Evolutionary conservation across 2,888 invertebrate genomes (phyloP).

Genomic region (Portevinia maculata): DNA sequence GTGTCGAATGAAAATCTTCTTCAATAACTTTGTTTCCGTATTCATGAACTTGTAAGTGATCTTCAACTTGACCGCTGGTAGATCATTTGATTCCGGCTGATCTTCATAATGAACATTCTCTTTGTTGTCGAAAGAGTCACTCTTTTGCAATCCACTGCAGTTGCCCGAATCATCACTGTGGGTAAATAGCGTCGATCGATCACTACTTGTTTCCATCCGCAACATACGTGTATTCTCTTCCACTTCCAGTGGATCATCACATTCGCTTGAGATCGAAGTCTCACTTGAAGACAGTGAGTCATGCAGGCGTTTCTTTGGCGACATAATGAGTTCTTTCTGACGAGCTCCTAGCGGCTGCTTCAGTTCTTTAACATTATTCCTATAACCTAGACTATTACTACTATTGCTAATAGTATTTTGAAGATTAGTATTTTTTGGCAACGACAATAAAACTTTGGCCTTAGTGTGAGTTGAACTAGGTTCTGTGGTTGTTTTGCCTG

Average conservation of each 20-base stretch:
- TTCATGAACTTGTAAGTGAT: conserved; percentile 92
- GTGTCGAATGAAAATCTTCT: conserved; percentile 90
- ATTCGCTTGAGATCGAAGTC: conserved; percentile 81
- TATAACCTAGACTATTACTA: conserved; percentile 49
- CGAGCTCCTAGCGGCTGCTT: conserved; percentile 23
- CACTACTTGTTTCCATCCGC: conserved; percentile 7
- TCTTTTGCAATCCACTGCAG: conserved; percentile 20
- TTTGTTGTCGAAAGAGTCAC: conserved; percentile 73
- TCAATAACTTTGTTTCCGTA: conserved; percentile 91
- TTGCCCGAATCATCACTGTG: conserved; percentile 12
- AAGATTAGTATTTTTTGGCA: conserved; percentile 74
- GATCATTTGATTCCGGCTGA: conserved; percentile 80
- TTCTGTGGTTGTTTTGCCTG: conserved; percentile 59
- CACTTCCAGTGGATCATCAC: conserved; percentile 79
- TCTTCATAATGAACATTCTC: conserved; percentile 77
- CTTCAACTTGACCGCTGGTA: conserved; percentile 88
- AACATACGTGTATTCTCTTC: conserved; percentile 58
- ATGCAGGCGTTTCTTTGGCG: conserved; percentile 75
- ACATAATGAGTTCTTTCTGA: conserved; percentile 42
- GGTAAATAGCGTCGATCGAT: conserved; percentile 5
- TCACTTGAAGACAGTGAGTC: conserved; percentile 80
- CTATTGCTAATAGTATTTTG: conserved; percentile 45
- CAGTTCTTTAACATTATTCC: conserved; percentile 18
- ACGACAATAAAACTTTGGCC: conserved; percentile 75
- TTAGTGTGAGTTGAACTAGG: conserved; percentile 65